A percentile compares a stretch with the other conserved stretches of the same genome.
These are phyloP conservation scores for Scaptomyza graminum DNA, from an alignment of 1,140 invertebrate species.

Conservation along the genomic window DNA sequence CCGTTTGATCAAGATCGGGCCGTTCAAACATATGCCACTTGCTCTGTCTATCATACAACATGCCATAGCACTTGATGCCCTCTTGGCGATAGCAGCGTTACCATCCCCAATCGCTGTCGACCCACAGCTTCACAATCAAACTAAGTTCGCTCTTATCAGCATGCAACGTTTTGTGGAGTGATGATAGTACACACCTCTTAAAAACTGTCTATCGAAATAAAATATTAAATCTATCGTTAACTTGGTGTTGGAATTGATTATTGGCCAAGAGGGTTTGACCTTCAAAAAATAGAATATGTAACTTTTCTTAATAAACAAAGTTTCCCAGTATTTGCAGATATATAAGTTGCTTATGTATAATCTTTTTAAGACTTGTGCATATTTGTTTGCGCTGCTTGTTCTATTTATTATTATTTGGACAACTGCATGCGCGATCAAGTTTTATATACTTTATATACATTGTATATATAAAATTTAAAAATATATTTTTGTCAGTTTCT, in stretches of 20 bases:
- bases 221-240: neutral
- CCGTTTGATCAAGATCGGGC: conserved; percentile 16
- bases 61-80: conserved; percentile 7
- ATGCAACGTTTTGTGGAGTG: neutral
- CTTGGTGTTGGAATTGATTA: neutral
- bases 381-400: conserved; percentile 48
- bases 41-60: neutral
- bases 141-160: conserved; percentile 23
- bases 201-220: neutral
- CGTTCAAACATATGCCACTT: conserved; percentile 3
- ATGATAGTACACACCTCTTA: neutral
- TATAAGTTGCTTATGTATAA: conserved; percentile 16
- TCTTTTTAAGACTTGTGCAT: conserved; percentile 50
- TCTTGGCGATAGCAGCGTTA: conserved; percentile 9
- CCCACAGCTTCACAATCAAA: neutral
- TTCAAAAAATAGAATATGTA: neutral
- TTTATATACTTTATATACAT: conserved; percentile 31
- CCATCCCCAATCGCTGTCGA: conserved; percentile 21
- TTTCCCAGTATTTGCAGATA: no score
- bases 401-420: conserved; percentile 73
- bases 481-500: conserved; percentile 6
- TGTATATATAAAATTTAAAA: conserved; percentile 20
- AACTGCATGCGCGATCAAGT: conserved; percentile 61
- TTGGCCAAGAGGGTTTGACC: neutral
- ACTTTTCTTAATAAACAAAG: neutral